Evolutionary conservation across 2,888 invertebrate genomes (phyloP).

Genomic region (Macrophya alboannulata): DNA sequence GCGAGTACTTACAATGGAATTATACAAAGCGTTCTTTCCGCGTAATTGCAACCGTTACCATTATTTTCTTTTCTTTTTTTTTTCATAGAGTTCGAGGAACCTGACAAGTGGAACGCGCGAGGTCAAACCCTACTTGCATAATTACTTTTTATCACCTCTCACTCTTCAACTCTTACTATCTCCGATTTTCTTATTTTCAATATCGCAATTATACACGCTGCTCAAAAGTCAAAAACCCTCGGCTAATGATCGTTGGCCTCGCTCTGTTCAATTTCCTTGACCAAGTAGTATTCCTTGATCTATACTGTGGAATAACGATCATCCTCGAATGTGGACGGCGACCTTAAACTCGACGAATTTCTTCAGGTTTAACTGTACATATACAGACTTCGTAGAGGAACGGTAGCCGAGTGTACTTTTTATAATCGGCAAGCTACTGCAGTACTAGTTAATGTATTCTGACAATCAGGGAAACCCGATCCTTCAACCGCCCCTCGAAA

Average conservation of each 20-base stretch:
- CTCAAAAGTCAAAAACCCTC: not conserved
- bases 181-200: not conserved
- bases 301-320: not conserved
- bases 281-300: not conserved
- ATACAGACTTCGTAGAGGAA: not conserved
- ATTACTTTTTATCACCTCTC: conserved; percentile 50
- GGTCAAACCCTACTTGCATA: conserved; percentile 43
- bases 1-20: conserved; percentile 43
- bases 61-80: not conserved
- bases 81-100: conserved; percentile 39
- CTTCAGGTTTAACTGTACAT: conserved; percentile 2
- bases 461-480: conserved; percentile 11
- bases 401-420: not conserved
- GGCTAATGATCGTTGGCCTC: no score
- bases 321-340: not conserved
- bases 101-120: conserved; percentile 23
- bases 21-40: conserved; percentile 12
- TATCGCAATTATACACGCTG: not conserved
- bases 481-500: conserved; percentile 1
- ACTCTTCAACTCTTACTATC: conserved; percentile 30
- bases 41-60: conserved; percentile 44
- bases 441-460: not conserved
- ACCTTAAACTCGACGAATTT: conserved; percentile 13
- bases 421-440: not conserved
- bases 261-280: not conserved